Conservation (phyloP, 1,140 invertebrate genomes). For the Tetramorium parvispinum region DNA sequence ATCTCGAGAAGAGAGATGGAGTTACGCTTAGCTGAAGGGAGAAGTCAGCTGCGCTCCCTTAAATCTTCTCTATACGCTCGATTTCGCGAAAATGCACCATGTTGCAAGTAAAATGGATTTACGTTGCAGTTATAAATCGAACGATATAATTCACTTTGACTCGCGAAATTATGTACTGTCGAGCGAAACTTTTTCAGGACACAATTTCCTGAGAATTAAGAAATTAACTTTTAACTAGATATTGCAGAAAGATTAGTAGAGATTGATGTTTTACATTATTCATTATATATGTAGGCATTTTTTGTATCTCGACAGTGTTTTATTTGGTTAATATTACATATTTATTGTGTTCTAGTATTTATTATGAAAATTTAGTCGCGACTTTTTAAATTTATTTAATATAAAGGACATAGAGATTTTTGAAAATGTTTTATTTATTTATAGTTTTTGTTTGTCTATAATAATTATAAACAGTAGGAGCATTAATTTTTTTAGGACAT, state of each 20-base stretch:
- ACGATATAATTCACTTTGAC: slow-evolving; percentile 20
- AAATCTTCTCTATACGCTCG: slow-evolving; percentile 18
- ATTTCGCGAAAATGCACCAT: slow-evolving; percentile 40
- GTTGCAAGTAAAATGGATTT: slow-evolving; percentile 30
- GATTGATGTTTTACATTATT: not conserved
- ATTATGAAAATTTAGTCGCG: not conserved
- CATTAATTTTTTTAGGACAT: not conserved
- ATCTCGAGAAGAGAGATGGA: slow-evolving; percentile 33
- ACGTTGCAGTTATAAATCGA: slow-evolving; percentile 40
- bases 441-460: not conserved
- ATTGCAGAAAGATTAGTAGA: not conserved
- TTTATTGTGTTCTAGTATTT: not conserved
- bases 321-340: not conserved
- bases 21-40: not conserved
- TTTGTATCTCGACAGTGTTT: not conserved
- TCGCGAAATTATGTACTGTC: slow-evolving; percentile 10
- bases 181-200: not conserved
- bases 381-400: not conserved
- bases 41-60: slow-evolving; percentile 30
- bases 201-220: slow-evolving; percentile 22
- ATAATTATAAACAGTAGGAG: not conserved
- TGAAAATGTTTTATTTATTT: slow-evolving; percentile 1
- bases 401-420: not conserved
- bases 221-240: not conserved
- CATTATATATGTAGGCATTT: not conserved